A percentile compares a stretch with the other conserved stretches of the same genome.
Conservation (phyloP, 2,888 invertebrate species). For the Parthenolecanium corni region DNA sequence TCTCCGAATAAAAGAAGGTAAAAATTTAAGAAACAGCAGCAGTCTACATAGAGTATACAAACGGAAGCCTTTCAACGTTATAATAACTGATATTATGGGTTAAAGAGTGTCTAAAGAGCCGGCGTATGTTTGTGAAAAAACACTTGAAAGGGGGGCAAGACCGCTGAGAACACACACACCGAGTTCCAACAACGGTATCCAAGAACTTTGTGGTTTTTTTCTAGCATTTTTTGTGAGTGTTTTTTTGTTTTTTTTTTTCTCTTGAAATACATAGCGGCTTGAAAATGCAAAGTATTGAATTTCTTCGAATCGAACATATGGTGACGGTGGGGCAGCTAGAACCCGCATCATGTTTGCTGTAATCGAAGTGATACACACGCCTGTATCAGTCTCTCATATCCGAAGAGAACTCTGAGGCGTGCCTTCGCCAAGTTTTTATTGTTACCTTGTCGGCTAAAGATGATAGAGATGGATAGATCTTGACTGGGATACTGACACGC, state of each 20-base stretch:
- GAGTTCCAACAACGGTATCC: background rate
- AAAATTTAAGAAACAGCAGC: too few relatives aligned
- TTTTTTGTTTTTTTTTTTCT: too few relatives aligned
- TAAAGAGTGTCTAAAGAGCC: constrained; percentile 3
- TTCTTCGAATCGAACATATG: background rate
- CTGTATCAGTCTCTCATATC: too few relatives aligned
- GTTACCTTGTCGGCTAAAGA: too few relatives aligned
- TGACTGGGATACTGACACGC: too few relatives aligned
- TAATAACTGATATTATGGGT: constrained; percentile 24
- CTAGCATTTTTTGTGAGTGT: background rate
- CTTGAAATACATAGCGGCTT: constrained; percentile 1
- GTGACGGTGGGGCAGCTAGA: too few relatives aligned
- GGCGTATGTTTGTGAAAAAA: constrained; percentile 6
- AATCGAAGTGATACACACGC: too few relatives aligned
- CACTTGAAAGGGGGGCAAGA: background rate
- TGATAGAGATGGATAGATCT: too few relatives aligned
- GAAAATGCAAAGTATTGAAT: constrained; percentile 21
- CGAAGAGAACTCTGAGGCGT: too few relatives aligned
- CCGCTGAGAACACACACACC: constrained; percentile 6
- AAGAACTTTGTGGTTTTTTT: background rate
- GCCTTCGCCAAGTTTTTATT: too few relatives aligned
- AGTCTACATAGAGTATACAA: background rate
- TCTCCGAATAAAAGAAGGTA: too few relatives aligned
- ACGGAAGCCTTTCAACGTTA: constrained; percentile 20
- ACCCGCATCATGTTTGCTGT: too few relatives aligned